These are phyloP conservation scores for Benitochromis conjunctus DNA, from an alignment of 2,113 vertebrate genomes.

Conservation along the genomic window DNA sequence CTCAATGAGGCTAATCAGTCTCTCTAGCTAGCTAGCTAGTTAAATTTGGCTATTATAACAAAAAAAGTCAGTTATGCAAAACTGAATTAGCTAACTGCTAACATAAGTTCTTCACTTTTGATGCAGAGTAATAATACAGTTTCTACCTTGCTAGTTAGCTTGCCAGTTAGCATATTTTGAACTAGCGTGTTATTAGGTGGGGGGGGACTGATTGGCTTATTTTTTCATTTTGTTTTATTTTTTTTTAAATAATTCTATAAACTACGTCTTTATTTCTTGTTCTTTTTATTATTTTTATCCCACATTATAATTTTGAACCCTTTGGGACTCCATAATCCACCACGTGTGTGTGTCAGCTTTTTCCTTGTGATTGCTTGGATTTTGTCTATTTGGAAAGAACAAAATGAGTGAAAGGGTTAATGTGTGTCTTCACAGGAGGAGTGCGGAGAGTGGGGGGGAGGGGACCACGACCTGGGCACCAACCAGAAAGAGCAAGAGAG, in stretches of 20 bases:
- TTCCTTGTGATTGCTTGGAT: background rate
- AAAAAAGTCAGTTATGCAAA: background rate
- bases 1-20: background rate
- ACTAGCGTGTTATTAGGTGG: background rate
- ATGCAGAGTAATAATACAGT: background rate
- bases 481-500: conserved; percentile 14
- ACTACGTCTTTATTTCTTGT: background rate
- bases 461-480: conserved; percentile 28
- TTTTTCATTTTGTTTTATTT: background rate
- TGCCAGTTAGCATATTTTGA: accelerated
- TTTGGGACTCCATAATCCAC: background rate
- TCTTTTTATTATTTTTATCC: accelerated
- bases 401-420: background rate
- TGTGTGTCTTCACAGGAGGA: conserved; percentile 39
- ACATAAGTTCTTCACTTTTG: background rate
- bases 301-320: background rate
- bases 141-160: background rate
- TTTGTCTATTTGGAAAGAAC: background rate
- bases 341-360: accelerated
- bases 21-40: background rate
- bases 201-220: background rate
- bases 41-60: background rate
- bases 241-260: background rate
- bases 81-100: background rate
- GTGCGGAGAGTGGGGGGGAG: conserved; percentile 31